Base-by-base conservation (phyloP, 1,140 invertebrate species). In the Mesaphorura yosii region DNA sequence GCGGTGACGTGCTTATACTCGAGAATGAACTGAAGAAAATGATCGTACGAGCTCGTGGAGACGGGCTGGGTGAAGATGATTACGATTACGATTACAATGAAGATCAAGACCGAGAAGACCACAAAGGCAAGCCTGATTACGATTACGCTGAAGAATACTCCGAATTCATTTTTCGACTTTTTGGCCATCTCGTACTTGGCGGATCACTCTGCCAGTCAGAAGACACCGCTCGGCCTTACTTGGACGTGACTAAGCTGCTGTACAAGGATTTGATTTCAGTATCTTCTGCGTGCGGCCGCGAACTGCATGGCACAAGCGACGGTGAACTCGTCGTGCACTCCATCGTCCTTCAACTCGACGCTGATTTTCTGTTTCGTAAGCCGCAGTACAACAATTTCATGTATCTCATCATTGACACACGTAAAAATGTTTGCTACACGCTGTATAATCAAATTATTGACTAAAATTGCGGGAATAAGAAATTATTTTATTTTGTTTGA, bases 161-260 rank as follows among this genome's bases (percentile, higher is more conserved):
- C 12, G 76, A 81, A 64, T 80, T 81, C 55, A 66, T 80, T 17
- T 81, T 77, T 60, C 64, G 63, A 15, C 61, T 81, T 28, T 78
- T 82, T 54, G 65, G 70, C 58, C 72, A 80, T 63, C 56, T 81
- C 2, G 74, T 75, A 53, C 64, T 80, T 20, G 79, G 79, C 3
- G 79, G 79, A 5, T 58, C 65, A 38, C 66, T 76, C 17, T 81
- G 78, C 63, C 79, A 82, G 60, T 79, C 73, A 62, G 79, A 81
- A 60, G 76, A 80, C 56, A 64, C 59, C 6, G 51, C 81, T 19
- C 60, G 76, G 38, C 75, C 76, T 6, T 82, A 82, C 60, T 60
- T 80, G 12, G 65, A 75, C 17, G 56, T 69, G 6, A 73, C 77
- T 1, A 78, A 74, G 66, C 55, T 55, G 20, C 46, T 80, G 3